Evolutionary conservation across 2,888 invertebrate species (phyloP).

Genomic region (Apodemia zela): DNA sequence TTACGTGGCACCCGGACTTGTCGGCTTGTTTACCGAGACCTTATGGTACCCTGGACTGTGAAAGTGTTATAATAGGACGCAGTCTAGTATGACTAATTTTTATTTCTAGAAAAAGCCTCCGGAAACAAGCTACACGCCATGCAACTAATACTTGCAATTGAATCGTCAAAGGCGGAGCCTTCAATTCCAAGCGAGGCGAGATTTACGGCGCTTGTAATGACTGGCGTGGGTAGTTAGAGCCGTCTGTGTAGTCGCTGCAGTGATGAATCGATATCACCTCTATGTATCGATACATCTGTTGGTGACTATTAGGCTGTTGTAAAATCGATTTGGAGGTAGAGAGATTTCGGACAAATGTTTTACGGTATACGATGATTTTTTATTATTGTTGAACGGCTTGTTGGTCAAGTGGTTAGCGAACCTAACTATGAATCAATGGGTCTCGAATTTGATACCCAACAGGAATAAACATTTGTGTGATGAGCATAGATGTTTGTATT

Average conservation of each 20-base stretch:
- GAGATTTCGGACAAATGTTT: not conserved
- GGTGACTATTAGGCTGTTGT: not conserved
- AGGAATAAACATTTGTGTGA: no score
- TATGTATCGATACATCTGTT: constrained; percentile 1
- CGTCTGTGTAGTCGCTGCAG: not conserved
- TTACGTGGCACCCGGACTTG: no score
- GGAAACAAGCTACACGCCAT: not conserved
- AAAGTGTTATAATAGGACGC: no score
- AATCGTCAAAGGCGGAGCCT: constrained; percentile 29
- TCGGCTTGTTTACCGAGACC: no score
- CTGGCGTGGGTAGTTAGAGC: constrained; percentile 22
- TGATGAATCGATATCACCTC: not conserved
- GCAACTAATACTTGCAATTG: constrained; percentile 29
- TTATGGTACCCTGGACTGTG: no score
- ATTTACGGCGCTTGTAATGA: constrained; percentile 27
- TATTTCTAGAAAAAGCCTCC: not conserved
- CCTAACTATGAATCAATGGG: no score
- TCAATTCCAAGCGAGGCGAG: constrained; percentile 26
- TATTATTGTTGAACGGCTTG: no score
- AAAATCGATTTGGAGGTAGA: not conserved
- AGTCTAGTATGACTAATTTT: no score
- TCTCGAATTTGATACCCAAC: no score
- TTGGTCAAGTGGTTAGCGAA: no score
- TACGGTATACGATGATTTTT: no score
- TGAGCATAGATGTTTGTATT: no score